A percentile compares a stretch with the other conserved stretches of the same genome.
These are phyloP conservation scores for Tragelaphus buxtoni DNA, from an alignment of 2,113 vertebrate species.

Conservation along the genomic window DNA sequence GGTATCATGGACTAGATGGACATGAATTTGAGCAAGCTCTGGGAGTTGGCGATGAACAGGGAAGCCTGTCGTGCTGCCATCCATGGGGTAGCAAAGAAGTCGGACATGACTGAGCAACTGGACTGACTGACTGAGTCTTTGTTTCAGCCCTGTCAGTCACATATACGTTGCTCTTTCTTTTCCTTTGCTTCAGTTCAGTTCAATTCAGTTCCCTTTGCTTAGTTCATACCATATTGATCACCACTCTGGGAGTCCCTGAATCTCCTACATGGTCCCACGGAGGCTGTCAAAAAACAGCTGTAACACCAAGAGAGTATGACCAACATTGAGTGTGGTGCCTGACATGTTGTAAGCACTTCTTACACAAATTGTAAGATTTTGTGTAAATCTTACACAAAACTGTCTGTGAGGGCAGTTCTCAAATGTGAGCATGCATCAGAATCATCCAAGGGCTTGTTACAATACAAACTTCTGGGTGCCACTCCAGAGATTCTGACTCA, in stretches of 20 bases:
- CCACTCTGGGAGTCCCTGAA: neutral
- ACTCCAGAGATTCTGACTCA: neutral
- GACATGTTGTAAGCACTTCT: neutral
- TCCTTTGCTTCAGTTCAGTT: neutral
- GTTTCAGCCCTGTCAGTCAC: conserved; percentile 12
- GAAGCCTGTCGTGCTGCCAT: neutral
- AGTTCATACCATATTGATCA: neutral
- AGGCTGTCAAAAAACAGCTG: conserved; percentile 15
- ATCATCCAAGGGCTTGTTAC: neutral
- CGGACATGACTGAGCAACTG: neutral
- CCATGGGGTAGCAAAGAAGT: neutral
- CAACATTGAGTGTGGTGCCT: neutral
- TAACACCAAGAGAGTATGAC: neutral
- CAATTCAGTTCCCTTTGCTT: conserved; percentile 47
- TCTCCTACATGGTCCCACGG: neutral
- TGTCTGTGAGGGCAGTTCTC: neutral
- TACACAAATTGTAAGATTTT: neutral
- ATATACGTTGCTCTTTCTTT: conserved; percentile 38
- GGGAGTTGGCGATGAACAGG: neutral
- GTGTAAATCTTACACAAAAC: neutral
- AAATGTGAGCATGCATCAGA: neutral
- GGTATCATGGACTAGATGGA: neutral
- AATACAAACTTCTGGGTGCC: neutral
- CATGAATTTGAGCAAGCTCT: neutral
- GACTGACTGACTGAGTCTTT: neutral